Evolutionary conservation across 2,888 invertebrate genomes (phyloP), one percentile per base, ranked within the genome.

Genomic region (Lepetodrilus schrolli): DNA sequence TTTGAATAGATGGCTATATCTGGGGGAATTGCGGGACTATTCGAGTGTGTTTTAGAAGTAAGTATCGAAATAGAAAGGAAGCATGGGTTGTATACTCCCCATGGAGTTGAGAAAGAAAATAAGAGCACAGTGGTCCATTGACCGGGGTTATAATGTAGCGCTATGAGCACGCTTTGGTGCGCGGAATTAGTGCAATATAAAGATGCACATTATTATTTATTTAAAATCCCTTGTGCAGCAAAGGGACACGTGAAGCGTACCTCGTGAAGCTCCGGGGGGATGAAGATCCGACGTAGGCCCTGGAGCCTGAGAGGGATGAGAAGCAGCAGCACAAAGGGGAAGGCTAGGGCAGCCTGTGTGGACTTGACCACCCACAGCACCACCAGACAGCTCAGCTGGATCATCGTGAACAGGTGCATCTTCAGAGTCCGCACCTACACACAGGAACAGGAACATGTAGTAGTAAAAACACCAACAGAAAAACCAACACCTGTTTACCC

Each of bases 321-420:
- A 79, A 97, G 91, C 66, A 89, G 84, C 66, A 99, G 93, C 91
- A 98, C 96, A 92, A 99, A 97, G 2, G 98, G 98, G 90, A 98
- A 95, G 17, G 96, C 95, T 75, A 98, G 92, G 0, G 98, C 96
- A 78, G 96, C 94, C 70, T 93, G 93, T 2, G 97, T 96, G 20
- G 96, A 96, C 91, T 98, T 98, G 21, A 98, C 95, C 8, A 93
- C 92, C 95, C 97, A 97, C 72, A 98, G 92, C 23, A 95, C 81
- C 0, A 92, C 93, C 83, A 98, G 92, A 84, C 96, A 95, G 1
- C 94, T 88, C 72, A 96, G 91, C 92, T 98, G 98, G 80, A 97
- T 93, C 50, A 94, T 87, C 0, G 98, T 99, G 92, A 94, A 97
- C 80, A 96, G 88, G 92, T 98, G 96, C 97, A 98, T 96, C 91